Percentiles rank a stretch among this genome's conserved stretches.
These are phyloP conservation scores for Sinocyclocheilus maitianheensis DNA, from an alignment of 2,113 vertebrate species.

Conservation along the genomic window DNA sequence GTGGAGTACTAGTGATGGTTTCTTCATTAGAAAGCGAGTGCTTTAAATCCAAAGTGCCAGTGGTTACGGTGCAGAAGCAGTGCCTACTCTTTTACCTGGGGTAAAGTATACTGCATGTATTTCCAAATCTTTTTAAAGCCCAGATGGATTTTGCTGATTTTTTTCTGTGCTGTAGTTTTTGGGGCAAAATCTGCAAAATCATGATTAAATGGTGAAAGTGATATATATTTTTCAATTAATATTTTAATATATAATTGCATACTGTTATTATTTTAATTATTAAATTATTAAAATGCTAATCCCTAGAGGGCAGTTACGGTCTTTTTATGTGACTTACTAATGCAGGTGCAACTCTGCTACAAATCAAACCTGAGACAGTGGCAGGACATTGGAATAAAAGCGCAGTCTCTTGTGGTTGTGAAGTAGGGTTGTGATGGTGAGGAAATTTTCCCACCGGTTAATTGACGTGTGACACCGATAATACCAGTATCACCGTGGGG, in stretches of 20 bases:
- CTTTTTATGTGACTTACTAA: constrained; percentile 32
- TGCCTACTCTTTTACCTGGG: background rate
- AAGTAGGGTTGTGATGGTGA: background rate
- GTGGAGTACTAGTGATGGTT: background rate
- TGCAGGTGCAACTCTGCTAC: constrained; percentile 38
- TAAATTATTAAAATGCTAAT: background rate
- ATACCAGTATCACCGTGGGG: too few species aligned
- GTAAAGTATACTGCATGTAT: background rate
- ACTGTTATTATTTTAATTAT: background rate
- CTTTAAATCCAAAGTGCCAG: background rate
- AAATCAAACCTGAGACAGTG: constrained; percentile 49
- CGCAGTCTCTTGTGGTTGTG: constrained; percentile 26
- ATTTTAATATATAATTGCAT: too few species aligned
- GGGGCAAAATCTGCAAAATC: too few species aligned
- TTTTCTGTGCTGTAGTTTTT: too few species aligned
- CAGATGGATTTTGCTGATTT: too few species aligned
- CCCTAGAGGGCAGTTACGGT: background rate
- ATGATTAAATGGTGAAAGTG: too few species aligned
- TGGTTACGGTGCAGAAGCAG: too few species aligned
- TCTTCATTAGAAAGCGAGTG: background rate
- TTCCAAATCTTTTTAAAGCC: background rate
- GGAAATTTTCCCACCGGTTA: too few species aligned
- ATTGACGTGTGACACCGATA: too few species aligned
- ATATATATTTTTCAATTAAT: too few species aligned
- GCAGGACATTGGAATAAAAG: background rate